phyloP scores from a whole-genome alignment of 2,888 invertebrate genomes.

The Blastobasis lacticolella region DNA sequence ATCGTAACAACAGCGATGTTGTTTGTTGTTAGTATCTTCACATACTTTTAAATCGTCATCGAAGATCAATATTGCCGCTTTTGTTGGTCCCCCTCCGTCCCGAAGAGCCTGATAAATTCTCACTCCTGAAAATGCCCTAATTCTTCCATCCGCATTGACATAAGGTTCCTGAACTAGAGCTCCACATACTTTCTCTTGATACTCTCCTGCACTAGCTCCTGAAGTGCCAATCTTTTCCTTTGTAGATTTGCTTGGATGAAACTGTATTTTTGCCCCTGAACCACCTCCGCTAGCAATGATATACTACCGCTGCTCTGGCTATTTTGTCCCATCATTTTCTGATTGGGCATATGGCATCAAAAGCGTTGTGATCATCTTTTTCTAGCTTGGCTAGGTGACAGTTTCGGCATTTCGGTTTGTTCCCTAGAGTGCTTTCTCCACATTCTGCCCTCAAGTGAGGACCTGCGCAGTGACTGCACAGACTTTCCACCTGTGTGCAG shows the following conservation, averaged over 20 bases:
- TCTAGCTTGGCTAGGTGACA: background rate
- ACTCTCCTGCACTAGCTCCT: constrained; percentile 10
- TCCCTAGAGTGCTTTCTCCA: background rate
- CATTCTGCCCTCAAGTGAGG: background rate
- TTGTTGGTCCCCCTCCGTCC: background rate
- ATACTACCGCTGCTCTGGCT: constrained; percentile 5
- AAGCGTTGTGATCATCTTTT: background rate
- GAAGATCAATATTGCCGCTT: constrained; percentile 8
- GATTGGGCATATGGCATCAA: background rate
- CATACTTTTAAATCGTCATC: background rate
- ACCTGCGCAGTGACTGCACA: background rate
- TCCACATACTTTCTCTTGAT: background rate
- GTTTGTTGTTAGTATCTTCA: background rate
- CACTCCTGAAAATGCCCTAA: background rate
- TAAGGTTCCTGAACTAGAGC: constrained; percentile 12
- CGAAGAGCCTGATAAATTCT: constrained; percentile 4
- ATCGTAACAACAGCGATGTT: background rate
- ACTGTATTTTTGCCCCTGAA: background rate
- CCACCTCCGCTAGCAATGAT: background rate
- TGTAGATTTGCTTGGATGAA: constrained; percentile 11
- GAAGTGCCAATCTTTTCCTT: constrained; percentile 6
- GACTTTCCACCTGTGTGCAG: background rate
- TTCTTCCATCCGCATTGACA: constrained; percentile 2
- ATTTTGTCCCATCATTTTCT: constrained; percentile 9
- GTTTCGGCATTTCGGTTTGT: background rate